Base-by-base conservation (phyloP, 1,140 invertebrate genomes). In the Archegozetes longisetosus region DNA sequence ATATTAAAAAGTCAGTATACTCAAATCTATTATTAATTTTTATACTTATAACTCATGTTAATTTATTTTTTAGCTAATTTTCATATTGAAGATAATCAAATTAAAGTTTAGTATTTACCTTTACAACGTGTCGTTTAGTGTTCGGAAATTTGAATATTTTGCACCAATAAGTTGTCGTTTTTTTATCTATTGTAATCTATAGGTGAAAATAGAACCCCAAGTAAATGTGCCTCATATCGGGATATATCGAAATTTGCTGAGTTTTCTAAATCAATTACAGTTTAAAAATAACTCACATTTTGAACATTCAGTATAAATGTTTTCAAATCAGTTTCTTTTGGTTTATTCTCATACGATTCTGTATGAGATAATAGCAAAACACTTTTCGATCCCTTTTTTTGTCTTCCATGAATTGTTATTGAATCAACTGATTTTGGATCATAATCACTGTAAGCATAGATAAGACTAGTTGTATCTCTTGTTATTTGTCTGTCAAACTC, bases 81-180 rank as follows among this genome's bases (percentile, higher is more conserved):
- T 40, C 22, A 27, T 20, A 69, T 72, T 76, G 70, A 17, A 9
- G 17, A 6, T 40, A 40, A n/a, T n/a, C n/a, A n/a, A n/a, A n/a
- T n/a, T n/a, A 9, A 40, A 40, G 17, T 40, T 9, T 17, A 40
- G 32, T 40, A 80, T n/a, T n/a, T n/a, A n/a, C 77, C 60, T 85
- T 85, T 60, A 87, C 80, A 68, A 88, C 86, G 64, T 89, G 86
- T 66, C 87, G 82, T 67, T 87, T 88, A 12, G 70, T 71, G 0
- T 75, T 72, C 0, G 86, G 85, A 0, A 80, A 79, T 72, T 82
- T 83, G 70, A 88, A 84, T n/a, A 89, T 84, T 73, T 86, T 88
- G 68, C 85, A 88, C 84, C 84, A 88, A 68, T 88, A 88, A 13
- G 82, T 69, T 17, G 80, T 80, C 62, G 80, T 79, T 73, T 80